Base-by-base conservation (phyloP, 1,140 invertebrate species). In the Drosophila willistoni region DNA sequence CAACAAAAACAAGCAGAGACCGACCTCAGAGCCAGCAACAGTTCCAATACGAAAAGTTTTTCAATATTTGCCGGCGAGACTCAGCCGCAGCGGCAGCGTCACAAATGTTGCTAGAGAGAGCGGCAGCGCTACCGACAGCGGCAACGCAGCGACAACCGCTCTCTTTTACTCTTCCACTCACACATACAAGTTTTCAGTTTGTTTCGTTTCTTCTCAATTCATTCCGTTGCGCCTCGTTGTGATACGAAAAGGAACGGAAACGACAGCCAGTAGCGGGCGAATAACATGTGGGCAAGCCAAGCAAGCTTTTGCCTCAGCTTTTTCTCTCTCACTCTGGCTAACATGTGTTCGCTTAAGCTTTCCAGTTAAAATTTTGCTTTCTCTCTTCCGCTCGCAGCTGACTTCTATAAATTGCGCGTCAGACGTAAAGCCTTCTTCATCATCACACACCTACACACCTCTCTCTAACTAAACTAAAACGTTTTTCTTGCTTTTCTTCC, bases 11-110 rank as follows among this genome's bases (percentile, higher is more conserved):
- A 56, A 60, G 64, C 54, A 55, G 44, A 61, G 59, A 64, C 39
- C 62, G 59, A 64, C 39, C 62, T n/a, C 71, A 71, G 69, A 86
- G 73, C 69, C 83, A 86, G 83, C 83, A 89, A 86, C 83, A 86
- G 84, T 86, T 86, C 83, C 83, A 86, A 86, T 86, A 79, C 83
- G 84, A 86, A 86, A 82, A 86, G 51, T 89, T 83, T 86, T 86
- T 86, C 84, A 86, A 86, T 86, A 87, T 86, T 86, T 84, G 83
- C 83, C 83, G 83, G 83, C 83, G 76, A 71, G 44, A 4, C 44
- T 51, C 44, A 51, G 44, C 74, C 64, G 25, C 75, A 66, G 64
- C 80, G 81, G 25, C 75, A 66, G 64, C 80, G 81, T 81, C 78
- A 84, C 74, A 86, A 86, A 86, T 86, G 82, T 86, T 86, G 82